Evolutionary conservation across 2,113 vertebrate genomes (phyloP).

Genomic region (Junco hyemalis): DNA sequence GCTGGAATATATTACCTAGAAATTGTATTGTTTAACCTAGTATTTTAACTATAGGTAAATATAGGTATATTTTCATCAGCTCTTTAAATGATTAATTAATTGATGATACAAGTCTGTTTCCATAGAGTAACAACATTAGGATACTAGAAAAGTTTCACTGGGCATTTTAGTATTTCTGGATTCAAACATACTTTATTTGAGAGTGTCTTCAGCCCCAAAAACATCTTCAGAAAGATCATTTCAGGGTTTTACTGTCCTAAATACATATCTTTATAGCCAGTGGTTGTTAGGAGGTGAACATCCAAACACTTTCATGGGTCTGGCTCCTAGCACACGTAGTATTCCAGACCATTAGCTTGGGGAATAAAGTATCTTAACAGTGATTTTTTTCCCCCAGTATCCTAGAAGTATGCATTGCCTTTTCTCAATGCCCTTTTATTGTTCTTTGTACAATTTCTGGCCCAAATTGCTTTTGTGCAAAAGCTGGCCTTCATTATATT

Average conservation of each 20-base stretch:
- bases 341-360: neutral
- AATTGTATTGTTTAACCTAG: neutral
- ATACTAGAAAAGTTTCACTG: neutral
- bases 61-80: neutral
- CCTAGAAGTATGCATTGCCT: neutral
- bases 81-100: neutral
- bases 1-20: neutral
- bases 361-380: neutral
- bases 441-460: neutral
- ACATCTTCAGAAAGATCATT: accelerated
- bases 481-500: neutral
- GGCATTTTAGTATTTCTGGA: neutral
- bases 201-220: neutral
- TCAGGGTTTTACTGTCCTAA: neutral
- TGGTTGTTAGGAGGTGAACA: neutral
- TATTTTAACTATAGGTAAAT: neutral
- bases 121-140: neutral
- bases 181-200: neutral
- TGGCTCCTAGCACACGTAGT: neutral
- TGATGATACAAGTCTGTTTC: neutral
- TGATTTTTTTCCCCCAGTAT: accelerated
- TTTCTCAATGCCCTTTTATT: neutral
- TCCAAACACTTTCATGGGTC: neutral
- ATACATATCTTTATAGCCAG: neutral
- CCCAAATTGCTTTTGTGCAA: neutral